These are phyloP conservation scores for Argya squamiceps DNA, from an alignment of 2,797 vertebrate species.

Conservation along the genomic window DNA sequence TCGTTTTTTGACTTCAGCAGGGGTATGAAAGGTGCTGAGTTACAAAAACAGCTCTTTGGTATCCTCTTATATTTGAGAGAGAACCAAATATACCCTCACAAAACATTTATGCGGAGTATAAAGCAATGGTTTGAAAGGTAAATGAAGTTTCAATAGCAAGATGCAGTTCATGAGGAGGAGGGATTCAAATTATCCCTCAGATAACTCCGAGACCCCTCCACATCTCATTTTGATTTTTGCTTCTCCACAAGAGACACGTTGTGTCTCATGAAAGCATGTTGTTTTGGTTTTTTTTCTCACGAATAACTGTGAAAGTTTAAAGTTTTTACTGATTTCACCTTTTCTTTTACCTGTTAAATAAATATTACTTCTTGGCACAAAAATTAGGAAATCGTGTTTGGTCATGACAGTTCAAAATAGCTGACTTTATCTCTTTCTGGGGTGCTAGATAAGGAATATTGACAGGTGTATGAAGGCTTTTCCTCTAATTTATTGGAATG, in stretches of 20 bases:
- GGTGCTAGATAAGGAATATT: not conserved
- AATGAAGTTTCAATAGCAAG: not conserved
- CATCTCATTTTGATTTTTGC: not conserved
- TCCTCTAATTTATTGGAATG: not conserved
- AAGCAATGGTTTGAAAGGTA: slow-evolving; percentile 95
- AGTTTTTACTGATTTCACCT: not conserved
- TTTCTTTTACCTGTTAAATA: not conserved
- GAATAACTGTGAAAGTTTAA: not conserved
- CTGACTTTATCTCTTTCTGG: not conserved
- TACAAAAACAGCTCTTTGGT: slow-evolving; percentile 77
- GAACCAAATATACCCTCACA: slow-evolving; percentile 88
- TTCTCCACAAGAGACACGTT: not conserved
- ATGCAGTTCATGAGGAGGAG: not conserved
- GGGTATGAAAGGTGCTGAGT: slow-evolving; percentile 27
- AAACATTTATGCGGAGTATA: slow-evolving; percentile 80
- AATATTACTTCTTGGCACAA: not conserved
- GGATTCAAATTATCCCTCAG: not conserved
- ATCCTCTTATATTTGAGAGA: slow-evolving; percentile 87
- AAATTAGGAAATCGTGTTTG: not conserved
- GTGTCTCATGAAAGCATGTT: not conserved
- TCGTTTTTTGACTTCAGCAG: slow-evolving; percentile 81
- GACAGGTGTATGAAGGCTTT: not conserved
- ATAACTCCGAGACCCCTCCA: not conserved
- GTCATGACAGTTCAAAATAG: not conserved
- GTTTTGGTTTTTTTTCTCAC: not conserved